Conservation (phyloP, 2,888 invertebrate genomes). For the Leptopilina syphax region DNA sequence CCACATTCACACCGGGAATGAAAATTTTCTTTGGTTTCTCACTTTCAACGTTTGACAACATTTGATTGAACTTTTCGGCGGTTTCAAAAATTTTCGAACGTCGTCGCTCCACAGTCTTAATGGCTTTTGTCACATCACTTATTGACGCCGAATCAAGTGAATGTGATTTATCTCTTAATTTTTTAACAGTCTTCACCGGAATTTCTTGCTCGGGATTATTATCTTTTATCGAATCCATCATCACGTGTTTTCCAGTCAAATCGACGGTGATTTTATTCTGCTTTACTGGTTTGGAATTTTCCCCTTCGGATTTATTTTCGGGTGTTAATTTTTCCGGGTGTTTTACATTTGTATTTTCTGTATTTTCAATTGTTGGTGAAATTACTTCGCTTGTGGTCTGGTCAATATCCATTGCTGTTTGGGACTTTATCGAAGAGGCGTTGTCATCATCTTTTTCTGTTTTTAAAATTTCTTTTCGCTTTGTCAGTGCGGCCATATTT, state of each 20-base stretch:
- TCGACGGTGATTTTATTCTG: background rate
- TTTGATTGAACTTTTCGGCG: conserved; percentile 83
- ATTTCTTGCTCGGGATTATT: background rate
- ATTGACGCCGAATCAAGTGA: conserved; percentile 66
- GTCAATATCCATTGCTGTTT: conserved; percentile 71
- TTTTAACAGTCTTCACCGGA: background rate
- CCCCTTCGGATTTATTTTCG: background rate
- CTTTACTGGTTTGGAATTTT: background rate
- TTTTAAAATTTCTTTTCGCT: conserved; percentile 81
- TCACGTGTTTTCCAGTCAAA: background rate
- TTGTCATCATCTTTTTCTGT: conserved; percentile 69
- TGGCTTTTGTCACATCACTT: conserved; percentile 60
- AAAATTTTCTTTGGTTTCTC: conserved; percentile 89
- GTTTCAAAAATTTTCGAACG: conserved; percentile 84
- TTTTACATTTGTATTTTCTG: conserved; percentile 76
- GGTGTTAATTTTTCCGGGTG: conserved; percentile 69
- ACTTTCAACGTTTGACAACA: conserved; percentile 65
- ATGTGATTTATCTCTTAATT: conserved; percentile 56
- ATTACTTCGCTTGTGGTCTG: conserved; percentile 55
- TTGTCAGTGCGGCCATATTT: conserved; percentile 73
- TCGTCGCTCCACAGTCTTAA: conserved; percentile 80
- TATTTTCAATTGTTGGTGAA: conserved; percentile 66
- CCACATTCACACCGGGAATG: conserved; percentile 89
- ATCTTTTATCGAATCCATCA: background rate
- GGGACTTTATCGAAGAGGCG: conserved; percentile 69